Conservation (phyloP, 2,113 vertebrate genomes). For the Ochotona curzoniae region DNA sequence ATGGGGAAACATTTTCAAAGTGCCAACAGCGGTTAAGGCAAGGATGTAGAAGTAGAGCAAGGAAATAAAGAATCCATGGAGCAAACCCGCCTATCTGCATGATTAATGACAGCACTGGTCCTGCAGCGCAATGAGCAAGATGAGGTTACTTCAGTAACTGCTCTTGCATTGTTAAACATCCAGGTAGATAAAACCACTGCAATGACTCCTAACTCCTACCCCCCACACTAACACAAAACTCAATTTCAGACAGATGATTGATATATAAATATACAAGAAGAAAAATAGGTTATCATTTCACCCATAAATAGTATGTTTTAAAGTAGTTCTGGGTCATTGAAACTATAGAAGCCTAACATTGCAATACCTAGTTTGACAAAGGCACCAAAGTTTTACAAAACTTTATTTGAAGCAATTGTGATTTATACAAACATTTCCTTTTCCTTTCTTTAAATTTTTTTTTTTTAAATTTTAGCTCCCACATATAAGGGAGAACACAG, state of each 20-base stretch:
- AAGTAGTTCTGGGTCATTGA: no score
- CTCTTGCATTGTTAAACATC: slow-evolving; percentile 16
- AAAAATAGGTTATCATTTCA: no score
- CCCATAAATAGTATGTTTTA: no score
- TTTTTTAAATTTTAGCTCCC: no score
- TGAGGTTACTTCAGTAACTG: slow-evolving; percentile 18
- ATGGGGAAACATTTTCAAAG: neutral
- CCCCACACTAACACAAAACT: neutral
- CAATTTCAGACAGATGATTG: slow-evolving; percentile 10
- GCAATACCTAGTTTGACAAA: no score
- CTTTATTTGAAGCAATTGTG: no score
- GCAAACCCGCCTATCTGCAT: neutral
- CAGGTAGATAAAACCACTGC: slow-evolving; percentile 27
- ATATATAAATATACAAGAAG: neutral
- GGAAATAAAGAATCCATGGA: slow-evolving; percentile 37
- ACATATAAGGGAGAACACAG: no score
- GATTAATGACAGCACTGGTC: slow-evolving; percentile 16
- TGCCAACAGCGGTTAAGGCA: neutral
- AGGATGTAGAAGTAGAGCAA: neutral
- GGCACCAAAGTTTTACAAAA: no score
- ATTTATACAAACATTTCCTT: no score
- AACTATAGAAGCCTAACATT: no score
- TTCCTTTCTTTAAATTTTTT: no score
- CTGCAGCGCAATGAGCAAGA: neutral
- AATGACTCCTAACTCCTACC: neutral